Evolutionary conservation across 1,140 invertebrate species (phyloP).

Genomic region (Apis florea): DNA sequence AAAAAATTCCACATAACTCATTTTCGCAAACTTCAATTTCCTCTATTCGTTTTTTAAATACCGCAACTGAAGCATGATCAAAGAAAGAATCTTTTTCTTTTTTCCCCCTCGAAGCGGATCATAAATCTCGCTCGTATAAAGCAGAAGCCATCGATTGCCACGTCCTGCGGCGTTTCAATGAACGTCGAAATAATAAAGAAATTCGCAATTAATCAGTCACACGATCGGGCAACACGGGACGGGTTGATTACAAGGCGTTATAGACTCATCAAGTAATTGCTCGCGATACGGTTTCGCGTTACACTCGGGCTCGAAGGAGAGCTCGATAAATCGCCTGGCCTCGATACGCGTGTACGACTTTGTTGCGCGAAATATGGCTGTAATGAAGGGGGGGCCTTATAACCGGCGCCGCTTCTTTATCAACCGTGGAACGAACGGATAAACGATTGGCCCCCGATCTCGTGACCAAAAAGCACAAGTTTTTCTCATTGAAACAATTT

Average conservation of each 20-base stretch:
- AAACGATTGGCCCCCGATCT: conserved; percentile 34
- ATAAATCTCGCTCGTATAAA: not conserved
- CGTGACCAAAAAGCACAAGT: not conserved
- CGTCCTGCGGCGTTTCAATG: conserved; percentile 3
- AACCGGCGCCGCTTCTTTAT: conserved; percentile 43
- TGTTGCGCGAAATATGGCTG: conserved; percentile 51
- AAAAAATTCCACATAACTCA: no score
- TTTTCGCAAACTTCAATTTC: no score
- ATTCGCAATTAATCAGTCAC: conserved; percentile 38
- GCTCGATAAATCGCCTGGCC: conserved; percentile 53
- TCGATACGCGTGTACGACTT: conserved; percentile 47
- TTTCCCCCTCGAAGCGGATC: not conserved
- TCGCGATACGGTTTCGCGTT: conserved; percentile 53
- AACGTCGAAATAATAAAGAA: conserved; percentile 55
- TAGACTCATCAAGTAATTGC: conserved; percentile 62
- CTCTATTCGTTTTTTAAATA: no score
- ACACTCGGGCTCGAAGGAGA: conserved; percentile 11
- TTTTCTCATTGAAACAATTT: not conserved
- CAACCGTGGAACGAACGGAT: conserved; percentile 47
- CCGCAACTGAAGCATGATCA: not conserved
- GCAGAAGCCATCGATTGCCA: not conserved
- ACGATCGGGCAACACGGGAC: not conserved
- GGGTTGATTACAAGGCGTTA: conserved; percentile 53
- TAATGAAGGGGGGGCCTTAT: conserved; percentile 47
- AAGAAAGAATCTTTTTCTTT: not conserved